Conservation (phyloP, 2,113 vertebrate species). For the Brevimyrus niger region DNA sequence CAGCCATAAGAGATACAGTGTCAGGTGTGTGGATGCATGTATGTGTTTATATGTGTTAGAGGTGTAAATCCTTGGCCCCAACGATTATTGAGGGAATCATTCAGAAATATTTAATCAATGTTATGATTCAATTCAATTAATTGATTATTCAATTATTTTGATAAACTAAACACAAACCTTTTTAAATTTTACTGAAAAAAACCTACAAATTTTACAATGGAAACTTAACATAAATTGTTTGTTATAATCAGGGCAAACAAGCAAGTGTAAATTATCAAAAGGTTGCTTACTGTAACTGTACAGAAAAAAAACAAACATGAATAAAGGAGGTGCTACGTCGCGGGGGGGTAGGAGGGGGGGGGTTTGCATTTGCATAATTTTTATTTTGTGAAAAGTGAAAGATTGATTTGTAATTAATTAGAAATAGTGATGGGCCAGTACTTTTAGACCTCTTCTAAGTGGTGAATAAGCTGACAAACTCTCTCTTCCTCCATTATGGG, state of each 20-base stretch:
- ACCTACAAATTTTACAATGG: not conserved
- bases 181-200: not conserved
- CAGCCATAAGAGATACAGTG: not conserved
- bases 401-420: not conserved
- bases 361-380: not conserved
- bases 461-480: not conserved
- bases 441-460: not conserved
- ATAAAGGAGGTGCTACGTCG: not conserved
- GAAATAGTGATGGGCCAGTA: not conserved
- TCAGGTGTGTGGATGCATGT: not conserved
- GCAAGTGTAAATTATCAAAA: not conserved
- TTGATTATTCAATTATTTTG: not conserved
- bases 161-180: not conserved
- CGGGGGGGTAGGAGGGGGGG: not conserved
- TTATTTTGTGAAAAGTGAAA: not conserved
- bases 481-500: not conserved
- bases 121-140: not conserved
- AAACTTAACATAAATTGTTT: not conserved
- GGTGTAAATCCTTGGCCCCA: not conserved
- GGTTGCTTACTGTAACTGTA: not conserved
- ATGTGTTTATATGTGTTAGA: not conserved
- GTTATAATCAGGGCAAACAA: not conserved
- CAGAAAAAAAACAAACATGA: not conserved
- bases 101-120: not conserved
- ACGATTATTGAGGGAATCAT: not conserved